Evolutionary conservation across 2,797 vertebrate species (phyloP), one percentile per base, ranked within the genome.

Genomic region (Paguma larvata): DNA sequence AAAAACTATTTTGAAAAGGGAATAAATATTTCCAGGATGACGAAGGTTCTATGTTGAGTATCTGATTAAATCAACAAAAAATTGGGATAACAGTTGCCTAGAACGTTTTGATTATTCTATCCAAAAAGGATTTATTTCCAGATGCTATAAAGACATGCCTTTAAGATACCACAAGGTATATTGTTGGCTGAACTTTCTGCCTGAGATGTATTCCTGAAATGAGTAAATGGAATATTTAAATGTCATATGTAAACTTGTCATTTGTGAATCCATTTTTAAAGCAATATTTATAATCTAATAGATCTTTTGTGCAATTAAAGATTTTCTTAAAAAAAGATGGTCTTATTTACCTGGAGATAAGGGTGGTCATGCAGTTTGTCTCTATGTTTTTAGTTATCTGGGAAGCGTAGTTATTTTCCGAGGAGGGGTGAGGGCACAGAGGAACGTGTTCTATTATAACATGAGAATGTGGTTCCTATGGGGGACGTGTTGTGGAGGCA

Each of bases 311-410:
- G 30, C 67, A 78, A 14, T 19, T 73, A 62, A 80, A 88, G 51
- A 73, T 48, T 85, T 92, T 97, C 48, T 95, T 92, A 87, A 30
- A 75, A 44, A 53, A 80, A 85, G 59, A 85, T 48, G 82, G 83
- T 95, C 44, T 95, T 94, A 87, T 93, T 97, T 96, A 63, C 38
- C 13, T 92, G 21, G 51, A 44, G 10, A 30, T 95, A 59, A 91
- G 41, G 77, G 48, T 78, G 46, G 14, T 48, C 41, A 56, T 32
- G 7, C 2, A 41, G 63, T 63, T 67, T 73, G 5, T 93, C 59
- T 89, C 14, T 38, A 18, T 72, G 48, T 46, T 73, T 83, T 67
- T 62, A 65, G 59, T 56, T 92, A 68, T 13, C 48, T 83, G 32
- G 13, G 14, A 65, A 51, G 32, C 32, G 2, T 5, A 51, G 1